phyloP scores from a whole-genome alignment of 2,888 invertebrate genomes.

The Notocelia uddmanniana region DNA sequence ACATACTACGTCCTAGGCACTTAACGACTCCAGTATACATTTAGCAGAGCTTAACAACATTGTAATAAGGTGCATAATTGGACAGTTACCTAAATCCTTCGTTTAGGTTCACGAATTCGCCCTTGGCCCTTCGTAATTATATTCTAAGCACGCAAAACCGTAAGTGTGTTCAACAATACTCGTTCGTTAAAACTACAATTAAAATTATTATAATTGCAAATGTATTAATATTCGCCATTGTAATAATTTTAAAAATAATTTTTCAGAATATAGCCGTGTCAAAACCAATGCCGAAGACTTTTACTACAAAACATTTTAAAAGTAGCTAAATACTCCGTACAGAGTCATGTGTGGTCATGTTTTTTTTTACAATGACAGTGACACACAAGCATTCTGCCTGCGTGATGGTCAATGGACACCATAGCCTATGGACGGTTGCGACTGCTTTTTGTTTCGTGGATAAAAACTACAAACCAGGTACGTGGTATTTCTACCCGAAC shows the following conservation, averaged over 20 bases:
- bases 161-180: neutral
- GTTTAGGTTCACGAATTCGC: neutral
- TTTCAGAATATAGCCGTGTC: neutral
- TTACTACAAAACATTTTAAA: no score
- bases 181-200: neutral
- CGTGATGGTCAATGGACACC: no score
- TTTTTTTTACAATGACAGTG: no score
- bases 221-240: neutral
- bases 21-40: neutral
- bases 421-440: no score
- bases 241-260: neutral
- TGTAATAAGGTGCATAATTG: neutral
- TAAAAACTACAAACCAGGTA: no score
- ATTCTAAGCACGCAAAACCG: constrained; percentile 9
- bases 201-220: neutral
- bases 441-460: no score
- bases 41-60: neutral
- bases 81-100: neutral
- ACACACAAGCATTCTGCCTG: no score
- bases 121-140: constrained; percentile 1
- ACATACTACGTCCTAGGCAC: neutral
- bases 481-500: no score
- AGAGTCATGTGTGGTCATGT: no score
- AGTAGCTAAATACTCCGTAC: no score
- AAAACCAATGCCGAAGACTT: no score